phyloP scores from a whole-genome alignment of 2,888 invertebrate genomes.

The Agonum fuliginosum region DNA sequence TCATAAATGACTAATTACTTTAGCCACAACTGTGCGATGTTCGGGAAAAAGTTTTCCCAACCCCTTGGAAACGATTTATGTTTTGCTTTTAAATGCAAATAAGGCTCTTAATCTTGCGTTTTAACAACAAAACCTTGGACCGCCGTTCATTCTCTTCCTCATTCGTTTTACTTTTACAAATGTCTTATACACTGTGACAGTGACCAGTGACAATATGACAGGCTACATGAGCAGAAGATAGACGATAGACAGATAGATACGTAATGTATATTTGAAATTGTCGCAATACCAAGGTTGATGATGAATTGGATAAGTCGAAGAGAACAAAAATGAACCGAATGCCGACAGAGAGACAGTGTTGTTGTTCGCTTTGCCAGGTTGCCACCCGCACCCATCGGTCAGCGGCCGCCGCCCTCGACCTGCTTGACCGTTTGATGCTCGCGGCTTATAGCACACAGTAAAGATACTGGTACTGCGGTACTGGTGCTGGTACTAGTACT shows the following conservation, averaged over 20 bases:
- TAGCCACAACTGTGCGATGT: slow-evolving; percentile 69
- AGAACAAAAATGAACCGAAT: background rate
- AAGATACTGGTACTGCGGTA: no score
- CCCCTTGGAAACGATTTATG: slow-evolving; percentile 69
- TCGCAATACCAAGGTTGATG: slow-evolving; percentile 62
- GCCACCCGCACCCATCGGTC: slow-evolving; percentile 4
- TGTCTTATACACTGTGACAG: slow-evolving; percentile 2
- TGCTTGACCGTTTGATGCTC: slow-evolving; percentile 52
- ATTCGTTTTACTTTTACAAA: slow-evolving; percentile 5
- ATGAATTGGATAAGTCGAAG: slow-evolving; percentile 19
- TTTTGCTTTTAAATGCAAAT: slow-evolving; percentile 67
- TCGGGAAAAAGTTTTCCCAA: slow-evolving; percentile 63
- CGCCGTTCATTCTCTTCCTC: slow-evolving; percentile 40
- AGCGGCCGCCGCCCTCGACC: slow-evolving; percentile 48
- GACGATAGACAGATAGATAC: slow-evolving; percentile 49
- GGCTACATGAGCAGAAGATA: slow-evolving; percentile 44
- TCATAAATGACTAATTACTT: slow-evolving; percentile 73
- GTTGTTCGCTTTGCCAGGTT: background rate
- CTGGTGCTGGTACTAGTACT: no score
- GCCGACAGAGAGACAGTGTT: slow-evolving; percentile 16
- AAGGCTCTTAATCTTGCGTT: slow-evolving; percentile 64
- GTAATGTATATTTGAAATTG: slow-evolving; percentile 63
- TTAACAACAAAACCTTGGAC: slow-evolving; percentile 58
- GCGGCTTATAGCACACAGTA: no score
- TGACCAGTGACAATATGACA: slow-evolving; percentile 7